Percentiles rank a stretch among this genome's conserved stretches.
Evolutionary conservation across 1,140 invertebrate genomes (phyloP).

Genomic region (Sminthurides bifidus): DNA sequence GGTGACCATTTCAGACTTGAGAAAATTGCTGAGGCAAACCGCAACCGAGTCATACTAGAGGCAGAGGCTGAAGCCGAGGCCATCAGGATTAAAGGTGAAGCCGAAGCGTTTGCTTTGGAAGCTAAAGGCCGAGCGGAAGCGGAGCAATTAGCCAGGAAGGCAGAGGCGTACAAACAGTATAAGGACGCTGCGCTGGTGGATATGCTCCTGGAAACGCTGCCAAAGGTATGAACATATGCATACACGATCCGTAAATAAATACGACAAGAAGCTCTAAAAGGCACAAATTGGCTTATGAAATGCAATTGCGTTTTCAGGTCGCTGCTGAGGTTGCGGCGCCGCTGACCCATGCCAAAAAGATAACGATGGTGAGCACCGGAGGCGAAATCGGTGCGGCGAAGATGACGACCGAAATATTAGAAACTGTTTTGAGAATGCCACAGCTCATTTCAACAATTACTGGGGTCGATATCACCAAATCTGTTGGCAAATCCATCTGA

Average conservation of each 20-base stretch:
- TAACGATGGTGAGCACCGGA: conserved; percentile 90
- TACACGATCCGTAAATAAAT: not conserved
- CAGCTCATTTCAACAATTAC: conserved; percentile 79
- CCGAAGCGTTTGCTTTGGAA: conserved; percentile 75
- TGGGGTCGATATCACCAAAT: conserved; percentile 82
- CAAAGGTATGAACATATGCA: conserved; percentile 54
- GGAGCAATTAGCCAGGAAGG: conserved; percentile 92
- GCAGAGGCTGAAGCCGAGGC: conserved; percentile 92
- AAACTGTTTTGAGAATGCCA: conserved; percentile 81
- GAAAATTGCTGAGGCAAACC: conserved; percentile 84
- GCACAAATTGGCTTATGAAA: not conserved
- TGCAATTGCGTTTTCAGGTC: conserved; percentile 46
- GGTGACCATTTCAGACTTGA: conserved; percentile 51
- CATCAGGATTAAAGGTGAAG: conserved; percentile 65
- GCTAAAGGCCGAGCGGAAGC: conserved; percentile 90
- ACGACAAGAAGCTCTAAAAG: not conserved
- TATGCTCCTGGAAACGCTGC: conserved; percentile 91
- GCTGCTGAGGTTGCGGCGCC: conserved; percentile 92
- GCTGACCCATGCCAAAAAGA: conserved; percentile 79
- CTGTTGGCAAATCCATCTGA: conserved; percentile 7
- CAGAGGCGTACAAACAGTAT: conserved; percentile 91
- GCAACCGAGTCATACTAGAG: conserved; percentile 68
- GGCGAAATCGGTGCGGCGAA: conserved; percentile 85
- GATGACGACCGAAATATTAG: conserved; percentile 82
- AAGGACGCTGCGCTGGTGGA: conserved; percentile 93